Evolutionary conservation across 2,113 vertebrate species (phyloP).

Genomic region (Dasypus novemcinctus): DNA sequence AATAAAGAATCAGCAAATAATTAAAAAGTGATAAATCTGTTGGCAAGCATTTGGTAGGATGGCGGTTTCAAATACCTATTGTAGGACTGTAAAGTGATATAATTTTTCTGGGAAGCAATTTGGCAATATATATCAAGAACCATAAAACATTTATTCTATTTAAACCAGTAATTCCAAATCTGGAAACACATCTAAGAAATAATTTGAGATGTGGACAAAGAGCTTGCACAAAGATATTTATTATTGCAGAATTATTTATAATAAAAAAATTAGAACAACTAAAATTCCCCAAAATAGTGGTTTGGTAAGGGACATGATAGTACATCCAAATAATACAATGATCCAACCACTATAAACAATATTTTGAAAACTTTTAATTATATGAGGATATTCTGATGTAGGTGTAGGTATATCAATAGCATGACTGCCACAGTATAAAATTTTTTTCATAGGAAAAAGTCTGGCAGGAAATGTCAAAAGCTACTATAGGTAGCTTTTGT

Average conservation of each 20-base stretch:
- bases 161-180: conserved; percentile 8
- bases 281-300: not conserved
- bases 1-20: not conserved
- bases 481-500: not conserved
- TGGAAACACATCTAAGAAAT: not conserved
- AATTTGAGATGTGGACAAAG: conserved; percentile 32
- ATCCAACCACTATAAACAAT: not conserved
- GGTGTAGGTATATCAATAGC: not conserved
- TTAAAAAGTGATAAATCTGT: not conserved
- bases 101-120: not conserved
- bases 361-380: not conserved
- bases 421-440: not conserved
- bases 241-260: not conserved
- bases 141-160: not conserved
- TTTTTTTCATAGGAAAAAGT: not conserved
- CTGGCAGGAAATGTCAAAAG: conserved; percentile 11
- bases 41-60: not conserved
- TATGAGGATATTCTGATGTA: not conserved
- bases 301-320: not conserved
- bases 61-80: not conserved
- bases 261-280: not conserved
- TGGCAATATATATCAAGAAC: not conserved
- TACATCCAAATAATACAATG: not conserved
- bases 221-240: not conserved
- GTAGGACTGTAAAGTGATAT: not conserved